Evolutionary conservation across 2,113 vertebrate genomes (phyloP).

Genomic region (Gulo gulo): DNA sequence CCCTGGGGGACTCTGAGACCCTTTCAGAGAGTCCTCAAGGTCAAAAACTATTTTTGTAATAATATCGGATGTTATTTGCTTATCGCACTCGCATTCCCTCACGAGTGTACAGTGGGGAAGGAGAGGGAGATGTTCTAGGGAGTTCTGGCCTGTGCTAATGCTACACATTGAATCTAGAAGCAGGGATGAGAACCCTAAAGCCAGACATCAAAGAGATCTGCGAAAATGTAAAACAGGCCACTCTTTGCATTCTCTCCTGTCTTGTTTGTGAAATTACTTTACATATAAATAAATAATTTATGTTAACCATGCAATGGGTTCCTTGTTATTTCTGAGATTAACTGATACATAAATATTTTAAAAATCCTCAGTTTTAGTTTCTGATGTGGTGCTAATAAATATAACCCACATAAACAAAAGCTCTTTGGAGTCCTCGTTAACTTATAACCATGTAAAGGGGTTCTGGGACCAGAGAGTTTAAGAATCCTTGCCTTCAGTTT

Average conservation of each 20-base stretch:
- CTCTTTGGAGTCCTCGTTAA: not conserved
- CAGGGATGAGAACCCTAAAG: not conserved
- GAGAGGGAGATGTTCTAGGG: not conserved
- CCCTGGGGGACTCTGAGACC: not conserved
- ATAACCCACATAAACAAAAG: not conserved
- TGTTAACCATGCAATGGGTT: not conserved
- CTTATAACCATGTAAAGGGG: not conserved
- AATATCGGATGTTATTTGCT: not conserved
- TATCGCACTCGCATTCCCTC: not conserved
- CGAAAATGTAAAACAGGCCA: not conserved
- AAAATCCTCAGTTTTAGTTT: slow-evolving; percentile 43
- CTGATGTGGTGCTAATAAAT: not conserved
- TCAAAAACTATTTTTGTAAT: slow-evolving; percentile 28
- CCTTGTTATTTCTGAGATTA: not conserved
- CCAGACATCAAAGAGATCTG: not conserved
- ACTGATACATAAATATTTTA: not conserved
- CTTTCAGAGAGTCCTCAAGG: slow-evolving; percentile 10
- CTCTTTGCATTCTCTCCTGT: not conserved
- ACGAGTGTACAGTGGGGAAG: not conserved
- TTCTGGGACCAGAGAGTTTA: not conserved
- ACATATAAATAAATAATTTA: not conserved
- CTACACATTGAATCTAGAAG: not conserved
- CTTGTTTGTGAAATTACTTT: not conserved
- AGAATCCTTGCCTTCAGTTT: not conserved
- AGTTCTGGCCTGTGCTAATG: not conserved